phyloP scores from a whole-genome alignment of 1,140 invertebrate genomes.

The Pemphigus obesinymphae region DNA sequence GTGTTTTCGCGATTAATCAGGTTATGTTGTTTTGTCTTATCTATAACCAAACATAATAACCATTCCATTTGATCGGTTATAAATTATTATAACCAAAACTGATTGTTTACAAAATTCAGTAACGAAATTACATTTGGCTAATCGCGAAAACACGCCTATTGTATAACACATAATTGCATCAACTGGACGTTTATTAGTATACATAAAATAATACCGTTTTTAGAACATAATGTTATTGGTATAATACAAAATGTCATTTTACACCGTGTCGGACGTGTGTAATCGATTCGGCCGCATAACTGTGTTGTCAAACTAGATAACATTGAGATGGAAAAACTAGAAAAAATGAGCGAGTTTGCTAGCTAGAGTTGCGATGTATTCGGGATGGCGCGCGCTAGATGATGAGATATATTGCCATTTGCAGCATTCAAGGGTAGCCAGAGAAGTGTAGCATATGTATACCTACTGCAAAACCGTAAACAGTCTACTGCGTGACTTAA shows the following conservation, averaged over 20 bases:
- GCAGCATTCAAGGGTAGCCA: constrained; percentile 13
- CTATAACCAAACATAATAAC: too few species aligned
- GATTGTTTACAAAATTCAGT: too few species aligned
- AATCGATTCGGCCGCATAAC: constrained; percentile 30
- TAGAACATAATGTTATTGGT: not conserved
- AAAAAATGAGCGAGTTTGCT: not conserved
- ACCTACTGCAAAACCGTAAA: not conserved
- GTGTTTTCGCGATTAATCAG: too few species aligned
- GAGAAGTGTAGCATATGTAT: not conserved
- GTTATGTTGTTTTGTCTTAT: too few species aligned
- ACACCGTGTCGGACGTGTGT: not conserved
- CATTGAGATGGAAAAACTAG: not conserved
- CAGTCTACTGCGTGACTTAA: not conserved
- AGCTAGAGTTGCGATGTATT: not conserved
- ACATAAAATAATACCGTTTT: not conserved
- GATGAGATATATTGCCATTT: constrained; percentile 1
- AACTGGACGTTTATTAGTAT: not conserved
- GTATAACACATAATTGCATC: not conserved
- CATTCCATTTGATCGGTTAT: too few species aligned
- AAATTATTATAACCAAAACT: too few species aligned
- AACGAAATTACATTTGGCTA: too few species aligned
- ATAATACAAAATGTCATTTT: not conserved
- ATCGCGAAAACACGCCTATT: too few species aligned
- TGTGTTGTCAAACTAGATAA: constrained; percentile 7
- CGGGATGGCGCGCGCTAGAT: not conserved